Conservation (phyloP, 2,888 invertebrate species). For the Macrosoma leucophasiata region DNA sequence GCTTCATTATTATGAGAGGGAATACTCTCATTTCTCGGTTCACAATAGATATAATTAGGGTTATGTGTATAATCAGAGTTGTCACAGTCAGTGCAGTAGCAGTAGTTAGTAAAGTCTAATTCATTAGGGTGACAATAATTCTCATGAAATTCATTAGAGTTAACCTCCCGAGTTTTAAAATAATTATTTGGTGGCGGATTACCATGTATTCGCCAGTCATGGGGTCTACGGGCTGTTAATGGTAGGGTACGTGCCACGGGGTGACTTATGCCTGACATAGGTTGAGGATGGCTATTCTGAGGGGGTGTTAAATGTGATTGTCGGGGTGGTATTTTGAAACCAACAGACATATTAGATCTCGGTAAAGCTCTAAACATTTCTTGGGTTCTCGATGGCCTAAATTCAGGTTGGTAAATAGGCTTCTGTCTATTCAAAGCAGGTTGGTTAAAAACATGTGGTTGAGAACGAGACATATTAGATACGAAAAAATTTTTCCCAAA, state of each 20-base stretch:
- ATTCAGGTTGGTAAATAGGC: not conserved
- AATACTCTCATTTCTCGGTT: not conserved
- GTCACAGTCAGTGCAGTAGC: constrained; percentile 2
- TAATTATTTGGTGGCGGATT: not conserved
- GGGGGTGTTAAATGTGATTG: too few species aligned
- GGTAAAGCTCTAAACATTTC: too few species aligned
- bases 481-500: not conserved
- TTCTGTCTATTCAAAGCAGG: too few species aligned
- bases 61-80: not conserved
- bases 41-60: not conserved
- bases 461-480: not conserved
- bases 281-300: constrained; percentile 1
- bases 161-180: constrained; percentile 1
- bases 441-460: too few species aligned
- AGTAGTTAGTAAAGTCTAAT: not conserved
- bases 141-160: not conserved
- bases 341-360: constrained; percentile 4
- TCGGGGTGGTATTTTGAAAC: constrained; percentile 4
- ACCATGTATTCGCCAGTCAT: not conserved
- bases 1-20: constrained; percentile 1
- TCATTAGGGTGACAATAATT: constrained; percentile 1
- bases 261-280: constrained; percentile 16
- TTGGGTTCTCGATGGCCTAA: constrained; percentile 1
- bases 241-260: constrained; percentile 5
- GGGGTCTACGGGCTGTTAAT: too few species aligned